phyloP scores from a whole-genome alignment of 2,888 invertebrate species.

The Ligdia adustata region DNA sequence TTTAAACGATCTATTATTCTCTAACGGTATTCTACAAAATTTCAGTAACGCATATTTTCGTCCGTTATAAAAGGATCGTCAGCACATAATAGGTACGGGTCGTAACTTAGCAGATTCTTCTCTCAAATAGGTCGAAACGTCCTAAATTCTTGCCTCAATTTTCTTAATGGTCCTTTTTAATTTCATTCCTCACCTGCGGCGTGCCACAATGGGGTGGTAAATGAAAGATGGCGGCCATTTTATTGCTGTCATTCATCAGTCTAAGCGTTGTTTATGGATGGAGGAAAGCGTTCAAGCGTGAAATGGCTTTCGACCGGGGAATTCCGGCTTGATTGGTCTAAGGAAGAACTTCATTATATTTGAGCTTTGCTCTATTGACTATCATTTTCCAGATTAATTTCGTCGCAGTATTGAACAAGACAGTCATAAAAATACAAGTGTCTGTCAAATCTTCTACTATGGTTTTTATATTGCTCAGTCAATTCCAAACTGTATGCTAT shows the following conservation, averaged over 20 bases:
- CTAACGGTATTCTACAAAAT: no score
- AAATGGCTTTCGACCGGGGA: conserved; percentile 34
- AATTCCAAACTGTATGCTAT: no score
- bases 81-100: conserved; percentile 8
- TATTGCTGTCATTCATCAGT: conserved; percentile 50
- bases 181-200: conserved; percentile 46
- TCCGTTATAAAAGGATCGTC: conserved; percentile 6
- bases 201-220: conserved; percentile 41
- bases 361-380: no score
- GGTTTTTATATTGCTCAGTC: no score
- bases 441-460: no score
- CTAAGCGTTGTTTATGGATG: conserved; percentile 41
- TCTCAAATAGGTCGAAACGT: conserved; percentile 8
- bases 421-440: no score
- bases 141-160: conserved; percentile 26
- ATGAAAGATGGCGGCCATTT: conserved; percentile 47
- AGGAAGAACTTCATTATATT: no score
- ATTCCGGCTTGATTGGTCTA: conserved; percentile 17
- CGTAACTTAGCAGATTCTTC: conserved; percentile 17
- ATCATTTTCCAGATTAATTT: no score
- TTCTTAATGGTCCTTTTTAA: conserved; percentile 39
- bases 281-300: conserved; percentile 35
- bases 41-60: neutral
- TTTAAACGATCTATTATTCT: no score
- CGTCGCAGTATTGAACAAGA: no score